A percentile compares a stretch with the other conserved stretches of the same genome.
These are phyloP conservation scores for Diorhabda carinulata DNA, from an alignment of 1,140 invertebrate genomes.

Conservation along the genomic window DNA sequence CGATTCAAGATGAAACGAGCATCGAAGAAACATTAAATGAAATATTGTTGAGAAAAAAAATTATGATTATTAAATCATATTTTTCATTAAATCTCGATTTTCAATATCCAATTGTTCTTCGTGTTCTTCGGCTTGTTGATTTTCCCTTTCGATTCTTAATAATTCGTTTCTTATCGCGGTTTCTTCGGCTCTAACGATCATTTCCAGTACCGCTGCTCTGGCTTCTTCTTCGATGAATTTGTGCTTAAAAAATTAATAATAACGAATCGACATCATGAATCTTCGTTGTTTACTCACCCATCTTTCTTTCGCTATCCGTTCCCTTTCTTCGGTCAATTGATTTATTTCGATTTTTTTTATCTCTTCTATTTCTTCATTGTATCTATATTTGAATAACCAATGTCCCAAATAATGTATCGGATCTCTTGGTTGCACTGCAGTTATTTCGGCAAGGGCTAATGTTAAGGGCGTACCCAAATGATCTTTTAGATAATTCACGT, in stretches of 20 bases:
- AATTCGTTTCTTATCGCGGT: slow-evolving; percentile 35
- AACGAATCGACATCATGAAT: background rate
- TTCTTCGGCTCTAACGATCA: slow-evolving; percentile 38
- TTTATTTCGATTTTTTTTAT: slow-evolving; percentile 36
- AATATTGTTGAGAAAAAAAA: too few species aligned
- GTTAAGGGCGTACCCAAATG: slow-evolving; percentile 42
- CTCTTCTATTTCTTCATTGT: slow-evolving; percentile 43
- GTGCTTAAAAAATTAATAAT: slow-evolving; percentile 25
- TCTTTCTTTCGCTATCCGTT: slow-evolving; percentile 34
- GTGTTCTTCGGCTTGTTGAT: slow-evolving; percentile 29
- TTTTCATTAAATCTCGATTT: too few species aligned
- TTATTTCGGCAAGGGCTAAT: slow-evolving; percentile 46
- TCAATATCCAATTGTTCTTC: slow-evolving; percentile 26
- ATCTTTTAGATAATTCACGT: slow-evolving; percentile 44
- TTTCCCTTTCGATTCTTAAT: slow-evolving; percentile 32
- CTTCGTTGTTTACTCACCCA: slow-evolving; percentile 30
- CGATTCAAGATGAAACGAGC: too few species aligned
- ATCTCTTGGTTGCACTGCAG: slow-evolving; percentile 42
- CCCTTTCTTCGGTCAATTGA: slow-evolving; percentile 36
- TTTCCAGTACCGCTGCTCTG: slow-evolving; percentile 34
- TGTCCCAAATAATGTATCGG: slow-evolving; percentile 47
- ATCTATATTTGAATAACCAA: slow-evolving; percentile 47
- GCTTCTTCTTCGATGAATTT: slow-evolving; percentile 40
- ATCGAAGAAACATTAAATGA: too few species aligned
- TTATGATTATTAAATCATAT: too few species aligned